Evolutionary conservation across 2,888 invertebrate species (phyloP), one percentile per base, ranked within the genome.

Genomic region (Hofmannophila pseudospretella): DNA sequence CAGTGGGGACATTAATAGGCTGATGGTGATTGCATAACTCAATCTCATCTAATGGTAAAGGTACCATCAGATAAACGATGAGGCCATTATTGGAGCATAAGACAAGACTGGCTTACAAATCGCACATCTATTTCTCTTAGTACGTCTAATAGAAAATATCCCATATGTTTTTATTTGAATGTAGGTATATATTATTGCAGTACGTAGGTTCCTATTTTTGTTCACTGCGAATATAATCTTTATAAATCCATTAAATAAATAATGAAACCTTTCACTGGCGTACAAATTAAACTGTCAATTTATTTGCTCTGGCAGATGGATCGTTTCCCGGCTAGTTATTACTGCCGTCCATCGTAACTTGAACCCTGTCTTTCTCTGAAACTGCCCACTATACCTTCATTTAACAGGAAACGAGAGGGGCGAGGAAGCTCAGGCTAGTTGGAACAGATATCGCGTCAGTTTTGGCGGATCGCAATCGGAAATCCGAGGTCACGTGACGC

Each of bases 251-350:
- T 10, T 27, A 27, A 27, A 11, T 20, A 19, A 16, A 25, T 25
- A 14, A 33, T 25, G 25, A 25, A 33, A 25, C 25, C 33, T 33
- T 14, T 33, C 12, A 14, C 33, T 12, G 27, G 27, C 35, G 47
- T 51, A 56, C 57, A 69, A 72, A 75, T 69, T 73, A 73, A 69
- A 63, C 67, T 67, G 69, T 73, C 67, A 67, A 64, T 70, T 69
- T 72, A 76, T 75, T 72, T 75, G 61, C 62, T 50, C 50, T 43
- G 46, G 52, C 61, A 70, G 74, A 76, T 69, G 70, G 72, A 76
- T 76, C 66, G 68, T 58, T 64, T 63, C 60, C 64, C 58, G 56
- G 54, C 53, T 47, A 35, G 43, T 38, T 46, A 39, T 51, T 36
- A 44, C 52, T 44, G 48, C 49, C 46, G 56, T 41, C 70, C 51